phyloP scores from a whole-genome alignment of 2,113 vertebrate genomes.

The Urocynchramus pylzowi region DNA sequence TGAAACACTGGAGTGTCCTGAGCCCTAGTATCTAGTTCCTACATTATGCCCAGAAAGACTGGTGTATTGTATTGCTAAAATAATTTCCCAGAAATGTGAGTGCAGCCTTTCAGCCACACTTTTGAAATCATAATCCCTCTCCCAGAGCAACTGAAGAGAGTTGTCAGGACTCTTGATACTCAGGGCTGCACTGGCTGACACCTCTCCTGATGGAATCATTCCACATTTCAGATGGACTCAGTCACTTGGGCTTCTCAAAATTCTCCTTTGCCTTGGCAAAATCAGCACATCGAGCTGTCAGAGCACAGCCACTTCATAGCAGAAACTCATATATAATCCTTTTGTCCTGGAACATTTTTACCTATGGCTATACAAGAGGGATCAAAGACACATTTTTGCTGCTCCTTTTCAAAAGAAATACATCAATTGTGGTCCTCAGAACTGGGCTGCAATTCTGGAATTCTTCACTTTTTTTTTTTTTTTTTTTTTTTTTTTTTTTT shows the following conservation, averaged over 20 bases:
- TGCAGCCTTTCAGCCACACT: neutral
- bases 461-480: neutral
- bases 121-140: neutral
- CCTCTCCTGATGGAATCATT: neutral
- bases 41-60: neutral
- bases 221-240: neutral
- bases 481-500: neutral
- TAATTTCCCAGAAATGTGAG: neutral
- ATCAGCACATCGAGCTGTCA: neutral
- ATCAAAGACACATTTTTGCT: neutral
- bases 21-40: neutral
- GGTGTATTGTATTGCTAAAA: neutral
- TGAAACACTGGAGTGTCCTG: neutral
- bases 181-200: neutral
- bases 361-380: neutral
- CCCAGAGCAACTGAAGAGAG: neutral
- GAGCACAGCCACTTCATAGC: neutral
- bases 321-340: neutral
- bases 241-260: neutral
- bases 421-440: neutral
- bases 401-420: neutral
- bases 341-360: neutral
- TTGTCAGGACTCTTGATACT: neutral
- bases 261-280: neutral
- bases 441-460: neutral